Evolutionary conservation across 2,888 invertebrate genomes (phyloP), one percentile per base, ranked within the genome.

Genomic region (Allygus modestus): DNA sequence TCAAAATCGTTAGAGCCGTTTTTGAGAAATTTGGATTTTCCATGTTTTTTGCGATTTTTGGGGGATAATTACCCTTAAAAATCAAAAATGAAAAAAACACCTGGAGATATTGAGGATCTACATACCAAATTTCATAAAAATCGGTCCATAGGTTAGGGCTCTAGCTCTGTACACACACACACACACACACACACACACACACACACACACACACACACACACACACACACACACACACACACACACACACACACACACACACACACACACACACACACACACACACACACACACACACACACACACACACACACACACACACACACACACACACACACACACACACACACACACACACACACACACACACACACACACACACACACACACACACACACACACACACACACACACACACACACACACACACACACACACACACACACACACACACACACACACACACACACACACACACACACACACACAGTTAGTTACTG

Each of bases 151-250:
- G n/a, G n/a, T n/a, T n/a, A n/a, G n/a, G n/a, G n/a, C n/a, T n/a
- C n/a, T n/a, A n/a, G n/a, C n/a, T n/a, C n/a, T n/a, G n/a, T n/a
- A n/a, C n/a, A n/a, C n/a, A n/a, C n/a, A n/a, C 79, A 79, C 79
- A 54, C 79, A 79, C 79, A 79, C 79, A 79, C 79, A 79, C 79
- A 79, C 79, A 79, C 79, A 79, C 79, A 79, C 79, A 79, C 79
- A 79, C 79, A 79, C 79, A 79, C 79, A 79, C 79, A 79, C 79
- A 79, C 79, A 79, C 79, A 79, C 79, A 79, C 79, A 79, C 79
- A 54, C 79, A 54, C 79, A 54, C 79, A 54, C 54, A 54, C 79
- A 54, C 79, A 54, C 79, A 54, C 79, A 54, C 79, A 54, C 79
- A 54, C 79, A 54, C 79, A 54, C 79, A 79, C 79, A 79, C 79